Evolutionary conservation across 2,797 vertebrate species (phyloP), one percentile per base, ranked within the genome.

Genomic region (Periophthalmus magnuspinnatus): DNA sequence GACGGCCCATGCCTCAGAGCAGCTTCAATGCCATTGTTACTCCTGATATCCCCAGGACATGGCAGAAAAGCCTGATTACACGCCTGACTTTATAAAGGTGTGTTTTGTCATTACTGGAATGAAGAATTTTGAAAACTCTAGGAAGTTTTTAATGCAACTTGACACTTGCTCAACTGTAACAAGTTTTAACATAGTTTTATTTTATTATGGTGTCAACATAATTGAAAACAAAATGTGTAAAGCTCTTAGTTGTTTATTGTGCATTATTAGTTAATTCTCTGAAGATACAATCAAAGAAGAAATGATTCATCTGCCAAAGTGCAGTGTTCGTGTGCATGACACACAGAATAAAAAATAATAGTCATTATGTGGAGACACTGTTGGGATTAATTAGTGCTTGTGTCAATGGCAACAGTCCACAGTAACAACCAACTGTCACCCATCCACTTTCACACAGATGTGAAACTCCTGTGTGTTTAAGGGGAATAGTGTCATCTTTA

Each of bases 361-460:
- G 75, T 84, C 66, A 79, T 85, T 80, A 87, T 68, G 62, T 73
- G n/a, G 52, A 81, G 70, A 72, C 66, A 47, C 61, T 19, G 50
- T 69, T 73, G 65, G 69, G 68, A 72, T 65, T 89, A 90, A 90
- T 91, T 89, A 84, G 80, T 79, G 79, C 75, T 77, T 78, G 74
- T 58, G 50, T 69, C 68, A 57, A 63, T 36, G 69, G 70, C 16
- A 65, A 72, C 41, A 69, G 66, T 69, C 73, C 74, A 77, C 72
- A 52, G 68, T 65, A 72, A 86, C 78, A 80, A 71, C 64, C 72
- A 24, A 63, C 36, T 76, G 52, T 65, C 69, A 77, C 65, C 28
- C 80, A 68, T 75, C 47, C 57, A 54, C 81, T 69, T 75, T 47
- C 58, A 54, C 65, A 55, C 84, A 85, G 85, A 86, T 82, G 86